Evolutionary conservation across 2,113 vertebrate species (phyloP), one percentile per base, ranked within the genome.

Genomic region (Chloropsis hardwickii): DNA sequence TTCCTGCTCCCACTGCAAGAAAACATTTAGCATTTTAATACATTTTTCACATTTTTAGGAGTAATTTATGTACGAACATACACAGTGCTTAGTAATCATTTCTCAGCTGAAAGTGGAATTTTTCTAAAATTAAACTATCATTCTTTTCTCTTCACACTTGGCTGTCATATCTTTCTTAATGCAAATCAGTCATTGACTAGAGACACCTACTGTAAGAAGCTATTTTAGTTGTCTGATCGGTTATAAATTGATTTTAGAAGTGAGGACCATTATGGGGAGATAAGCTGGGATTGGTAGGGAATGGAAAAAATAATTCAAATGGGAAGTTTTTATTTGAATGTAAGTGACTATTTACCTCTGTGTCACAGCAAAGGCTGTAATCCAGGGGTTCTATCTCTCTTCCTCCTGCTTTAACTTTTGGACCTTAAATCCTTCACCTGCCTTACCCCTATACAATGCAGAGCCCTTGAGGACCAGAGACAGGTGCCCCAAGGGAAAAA

Each of bases 41-140:
- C 91, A 40, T 91, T 93, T 93, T 67, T 15, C 83, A 64, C 90
- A 88, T 89, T 97, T 97, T 96, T 95, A 81, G 94, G 94, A 96
- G 86, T 79, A 93, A 96, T 94, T 95, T 95, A 92, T 97, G 86
- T 96, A 81, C 88, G 96, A 96, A 93, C 83, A 74, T 94, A 94
- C 86, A 96, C 80, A 95, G 79, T 96, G 96, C 95, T 97, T 97
- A 97, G 94, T 97, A 97, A 97, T 96, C 90, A 88, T 96, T 97
- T 97, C 96, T 97, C 86, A 61, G 91, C 96, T 88, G 92, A 96
- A 95, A 95, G 95, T 93, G 82, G 92, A 93, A 74, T 81, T 93
- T 96, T 96, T 96, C 96, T 96, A 96, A 97, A 96, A 96, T 96
- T 97, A 96, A 97, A 96, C 94, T 94, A 94, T 95, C 93, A 90